These are phyloP conservation scores for Drosophila baimaii DNA, from an alignment of 1,140 invertebrate species.

Conservation along the genomic window DNA sequence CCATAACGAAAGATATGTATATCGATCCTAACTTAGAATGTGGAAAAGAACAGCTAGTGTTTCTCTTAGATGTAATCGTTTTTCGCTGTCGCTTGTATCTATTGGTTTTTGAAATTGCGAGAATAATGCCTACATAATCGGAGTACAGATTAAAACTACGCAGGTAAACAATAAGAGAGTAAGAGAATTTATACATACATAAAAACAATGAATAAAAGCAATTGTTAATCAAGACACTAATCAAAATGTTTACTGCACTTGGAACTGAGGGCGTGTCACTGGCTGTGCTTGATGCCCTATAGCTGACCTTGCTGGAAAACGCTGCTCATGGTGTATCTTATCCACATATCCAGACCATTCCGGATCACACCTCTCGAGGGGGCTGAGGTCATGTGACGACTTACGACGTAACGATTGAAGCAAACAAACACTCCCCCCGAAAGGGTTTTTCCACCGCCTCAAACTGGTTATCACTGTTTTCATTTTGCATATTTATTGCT, in stretches of 20 bases:
- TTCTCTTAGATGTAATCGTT: conserved; percentile 13
- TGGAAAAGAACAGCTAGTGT: conserved; percentile 15
- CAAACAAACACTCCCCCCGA: conserved; percentile 10
- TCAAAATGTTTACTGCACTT: conserved; percentile 28
- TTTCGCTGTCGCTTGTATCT: conserved; percentile 27
- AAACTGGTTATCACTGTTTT: conserved; percentile 46
- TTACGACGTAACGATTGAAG: not conserved
- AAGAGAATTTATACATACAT: conserved; percentile 49
- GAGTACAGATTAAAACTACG: conserved; percentile 37
- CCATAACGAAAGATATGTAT: conserved; percentile 22
- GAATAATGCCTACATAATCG: conserved; percentile 30
- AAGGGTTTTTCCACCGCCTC: conserved; percentile 43
- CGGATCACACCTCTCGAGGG: conserved; percentile 2
- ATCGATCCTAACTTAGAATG: conserved; percentile 10
- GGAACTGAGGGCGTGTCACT: conserved; percentile 1
- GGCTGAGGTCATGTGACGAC: conserved; percentile 32
- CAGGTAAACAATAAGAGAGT: conserved; percentile 36
- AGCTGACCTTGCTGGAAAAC: conserved; percentile 8
- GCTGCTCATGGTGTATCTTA: not conserved
- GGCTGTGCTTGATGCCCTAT: not conserved
- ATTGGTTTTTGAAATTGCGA: conserved; percentile 21
- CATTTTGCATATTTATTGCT: conserved; percentile 37
- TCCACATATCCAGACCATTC: conserved; percentile 3
- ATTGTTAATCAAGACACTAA: conserved; percentile 68
- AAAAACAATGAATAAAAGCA: conserved; percentile 58